A percentile compares a stretch with the other conserved stretches of the same genome.
These are phyloP conservation scores for Phenganax subtilis DNA, from an alignment of 92 coral and sea anemone species.

Conservation along the genomic window DNA sequence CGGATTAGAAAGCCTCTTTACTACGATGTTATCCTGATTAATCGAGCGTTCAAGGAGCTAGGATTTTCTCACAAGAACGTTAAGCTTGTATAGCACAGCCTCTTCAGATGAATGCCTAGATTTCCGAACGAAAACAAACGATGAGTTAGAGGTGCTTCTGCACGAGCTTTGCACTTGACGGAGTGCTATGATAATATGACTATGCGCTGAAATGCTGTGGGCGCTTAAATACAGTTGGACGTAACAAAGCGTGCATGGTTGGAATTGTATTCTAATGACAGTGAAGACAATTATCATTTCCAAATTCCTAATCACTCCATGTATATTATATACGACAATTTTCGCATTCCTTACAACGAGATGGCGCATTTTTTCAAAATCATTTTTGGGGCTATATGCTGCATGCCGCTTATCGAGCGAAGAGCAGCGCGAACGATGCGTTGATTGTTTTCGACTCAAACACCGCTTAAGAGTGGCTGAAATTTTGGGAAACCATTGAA, in stretches of 20 bases:
- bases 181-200: conserved; percentile 14
- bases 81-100: background rate
- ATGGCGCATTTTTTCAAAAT: conserved; percentile 6
- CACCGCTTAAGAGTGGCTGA: background rate
- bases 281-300: conserved; percentile 42
- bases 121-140: conserved; percentile 17
- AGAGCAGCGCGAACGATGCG: background rate
- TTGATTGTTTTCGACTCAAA: background rate
- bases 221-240: conserved; percentile 38
- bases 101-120: conserved; percentile 15
- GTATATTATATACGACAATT: conserved; percentile 33
- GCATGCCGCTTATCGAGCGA: conserved; percentile 8
- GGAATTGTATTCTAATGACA: conserved; percentile 46
- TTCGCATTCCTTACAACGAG: conserved; percentile 22
- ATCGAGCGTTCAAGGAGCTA: conserved; percentile 19
- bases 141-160: background rate
- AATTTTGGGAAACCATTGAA: conserved; percentile 8
- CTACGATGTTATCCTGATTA: conserved; percentile 5
- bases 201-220: background rate
- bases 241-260: conserved; percentile 24
- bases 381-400: background rate
- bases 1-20: conserved; percentile 14
- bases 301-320: conserved; percentile 42
- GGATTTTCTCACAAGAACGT: background rate
- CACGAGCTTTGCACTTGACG: conserved; percentile 18